A percentile compares a stretch with the other conserved stretches of the same genome.
phyloP scores from a whole-genome alignment of 2,797 vertebrate species.

The Chelon auratus region DNA sequence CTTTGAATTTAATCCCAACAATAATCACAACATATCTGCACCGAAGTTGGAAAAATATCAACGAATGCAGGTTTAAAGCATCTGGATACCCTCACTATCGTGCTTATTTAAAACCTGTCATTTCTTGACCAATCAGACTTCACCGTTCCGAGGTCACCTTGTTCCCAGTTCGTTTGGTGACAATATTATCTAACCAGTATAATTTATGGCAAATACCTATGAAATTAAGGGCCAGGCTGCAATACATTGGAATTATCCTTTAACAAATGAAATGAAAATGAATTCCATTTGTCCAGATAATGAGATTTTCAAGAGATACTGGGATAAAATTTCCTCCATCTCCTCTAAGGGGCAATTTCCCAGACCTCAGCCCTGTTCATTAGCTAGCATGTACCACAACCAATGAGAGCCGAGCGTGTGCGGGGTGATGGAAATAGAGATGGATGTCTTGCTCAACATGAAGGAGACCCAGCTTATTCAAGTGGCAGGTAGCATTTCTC shows the following conservation, averaged over 20 bases:
- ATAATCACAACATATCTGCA: no score
- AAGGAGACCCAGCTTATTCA: slow-evolving; percentile 49
- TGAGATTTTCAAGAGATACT: slow-evolving; percentile 46
- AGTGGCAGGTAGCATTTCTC: slow-evolving; percentile 58
- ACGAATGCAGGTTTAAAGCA: no score
- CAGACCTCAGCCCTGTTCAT: slow-evolving; percentile 67
- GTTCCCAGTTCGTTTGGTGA: neutral
- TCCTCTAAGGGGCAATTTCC: slow-evolving; percentile 59
- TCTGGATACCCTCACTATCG: no score
- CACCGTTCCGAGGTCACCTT: neutral
- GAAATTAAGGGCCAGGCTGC: slow-evolving; percentile 17
- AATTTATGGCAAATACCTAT: neutral
- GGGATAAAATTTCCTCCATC: slow-evolving; percentile 7
- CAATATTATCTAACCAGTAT: neutral
- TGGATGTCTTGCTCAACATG: slow-evolving; percentile 54
- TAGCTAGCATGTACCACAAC: slow-evolving; percentile 53
- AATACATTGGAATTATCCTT: slow-evolving; percentile 16
- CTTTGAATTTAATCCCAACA: no score
- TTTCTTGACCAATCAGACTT: neutral
- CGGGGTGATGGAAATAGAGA: slow-evolving; percentile 60
- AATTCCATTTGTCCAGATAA: slow-evolving; percentile 52
- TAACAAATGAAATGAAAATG: slow-evolving; percentile 43
- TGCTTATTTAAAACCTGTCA: neutral
- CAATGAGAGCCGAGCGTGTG: slow-evolving; percentile 48
- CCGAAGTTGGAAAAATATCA: no score